Conservation (phyloP, 1,140 invertebrate genomes). For the Bombus sylvicola region DNA sequence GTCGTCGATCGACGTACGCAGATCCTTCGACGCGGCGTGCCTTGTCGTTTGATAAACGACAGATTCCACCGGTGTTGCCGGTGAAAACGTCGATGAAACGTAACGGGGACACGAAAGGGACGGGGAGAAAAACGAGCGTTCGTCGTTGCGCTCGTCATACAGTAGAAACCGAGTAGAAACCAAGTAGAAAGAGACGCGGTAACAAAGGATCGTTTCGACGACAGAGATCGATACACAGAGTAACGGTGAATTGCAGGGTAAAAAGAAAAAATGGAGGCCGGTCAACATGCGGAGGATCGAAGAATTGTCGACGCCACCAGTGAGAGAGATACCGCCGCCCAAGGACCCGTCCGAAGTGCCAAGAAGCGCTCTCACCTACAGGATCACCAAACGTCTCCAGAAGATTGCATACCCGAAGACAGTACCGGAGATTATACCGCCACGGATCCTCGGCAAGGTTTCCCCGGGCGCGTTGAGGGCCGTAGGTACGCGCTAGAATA, state of each 20-base stretch:
- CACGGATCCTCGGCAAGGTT: slow-evolving; percentile 62
- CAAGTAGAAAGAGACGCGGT: not conserved
- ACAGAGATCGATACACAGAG: slow-evolving; percentile 24
- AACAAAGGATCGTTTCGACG: not conserved
- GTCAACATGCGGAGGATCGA: slow-evolving; percentile 53
- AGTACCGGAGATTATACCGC: not conserved
- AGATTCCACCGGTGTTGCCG: not conserved
- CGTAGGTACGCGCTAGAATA: slow-evolving; percentile 46
- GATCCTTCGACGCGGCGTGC: not conserved
- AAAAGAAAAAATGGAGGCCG: slow-evolving; percentile 54
- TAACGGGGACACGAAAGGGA: no score
- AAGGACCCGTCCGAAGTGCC: slow-evolving; percentile 65
- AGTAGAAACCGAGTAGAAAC: no score
- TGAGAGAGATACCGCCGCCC: slow-evolving; percentile 23
- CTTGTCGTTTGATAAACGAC: not conserved
- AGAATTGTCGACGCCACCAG: slow-evolving; percentile 57
- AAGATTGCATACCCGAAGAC: slow-evolving; percentile 45
- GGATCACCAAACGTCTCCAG: slow-evolving; percentile 59
- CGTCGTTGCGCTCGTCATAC: no score
- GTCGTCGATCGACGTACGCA: not conserved
- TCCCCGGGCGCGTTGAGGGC: slow-evolving; percentile 56
- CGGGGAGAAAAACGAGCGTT: no score
- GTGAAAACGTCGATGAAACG: no score
- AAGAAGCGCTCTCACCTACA: slow-evolving; percentile 66
- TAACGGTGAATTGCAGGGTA: slow-evolving; percentile 33